Evolutionary conservation across 2,113 vertebrate species (phyloP).

Genomic region (Aspiorhynchus laticeps): DNA sequence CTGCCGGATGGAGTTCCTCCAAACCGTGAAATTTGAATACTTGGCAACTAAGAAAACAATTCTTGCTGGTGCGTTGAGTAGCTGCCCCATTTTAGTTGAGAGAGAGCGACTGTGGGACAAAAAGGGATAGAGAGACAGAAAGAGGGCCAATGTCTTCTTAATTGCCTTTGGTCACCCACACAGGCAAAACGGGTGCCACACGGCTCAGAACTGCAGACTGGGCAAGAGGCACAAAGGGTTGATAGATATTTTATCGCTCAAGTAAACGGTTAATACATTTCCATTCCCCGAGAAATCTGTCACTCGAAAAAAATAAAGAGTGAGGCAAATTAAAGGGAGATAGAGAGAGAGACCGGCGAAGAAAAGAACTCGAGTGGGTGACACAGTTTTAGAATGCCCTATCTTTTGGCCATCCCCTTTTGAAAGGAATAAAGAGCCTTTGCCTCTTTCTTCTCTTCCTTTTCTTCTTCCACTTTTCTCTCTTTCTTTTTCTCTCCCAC

Average conservation of each 20-base stretch:
- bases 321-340: constrained; percentile 78
- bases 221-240: constrained; percentile 65
- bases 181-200: constrained; percentile 69
- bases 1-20: constrained; percentile 69
- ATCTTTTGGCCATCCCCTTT: constrained; percentile 79
- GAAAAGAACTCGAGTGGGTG: constrained; percentile 74
- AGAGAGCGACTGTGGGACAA: constrained; percentile 4
- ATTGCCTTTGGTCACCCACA: constrained; percentile 79
- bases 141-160: constrained; percentile 74
- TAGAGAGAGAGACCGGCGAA: constrained; percentile 73
- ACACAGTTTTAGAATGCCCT: constrained; percentile 80
- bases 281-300: constrained; percentile 82
- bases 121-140: constrained; percentile 26
- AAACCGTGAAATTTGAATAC: constrained; percentile 79
- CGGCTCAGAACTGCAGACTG: constrained; percentile 74
- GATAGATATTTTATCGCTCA: constrained; percentile 81
- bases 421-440: constrained; percentile 79
- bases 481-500: constrained; percentile 72
- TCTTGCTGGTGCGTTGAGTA: constrained; percentile 75
- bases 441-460: constrained; percentile 73
- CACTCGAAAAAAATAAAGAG: constrained; percentile 79
- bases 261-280: constrained; percentile 82
- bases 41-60: constrained; percentile 78
- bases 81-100: constrained; percentile 64
- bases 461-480: constrained; percentile 70